Evolutionary conservation across 2,797 vertebrate genomes (phyloP).

Genomic region (Myripristis jacobus): DNA sequence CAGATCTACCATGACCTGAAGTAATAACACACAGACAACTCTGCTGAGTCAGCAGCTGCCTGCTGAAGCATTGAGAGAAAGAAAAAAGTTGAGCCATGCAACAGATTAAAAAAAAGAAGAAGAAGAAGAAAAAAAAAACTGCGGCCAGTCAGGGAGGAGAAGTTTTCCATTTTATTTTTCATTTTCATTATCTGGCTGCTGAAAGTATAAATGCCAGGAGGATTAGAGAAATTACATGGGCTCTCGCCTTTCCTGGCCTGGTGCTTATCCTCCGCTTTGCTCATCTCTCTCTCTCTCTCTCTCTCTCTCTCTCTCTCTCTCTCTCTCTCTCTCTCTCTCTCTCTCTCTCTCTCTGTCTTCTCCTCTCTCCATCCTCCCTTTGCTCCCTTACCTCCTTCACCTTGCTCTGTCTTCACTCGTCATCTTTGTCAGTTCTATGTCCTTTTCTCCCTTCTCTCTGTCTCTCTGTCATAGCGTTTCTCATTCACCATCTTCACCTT

Average conservation of each 20-base stretch:
- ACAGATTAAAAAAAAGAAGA: slow-evolving; percentile 77
- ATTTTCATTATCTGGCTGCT: slow-evolving; percentile 87
- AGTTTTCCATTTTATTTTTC: slow-evolving; percentile 86
- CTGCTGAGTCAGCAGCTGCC: slow-evolving; percentile 72
- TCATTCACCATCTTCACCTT: slow-evolving; percentile 46
- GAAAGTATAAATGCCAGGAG: slow-evolving; percentile 88
- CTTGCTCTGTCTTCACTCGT: slow-evolving; percentile 53
- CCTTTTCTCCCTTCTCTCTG: slow-evolving; percentile 34
- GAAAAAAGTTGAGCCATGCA: slow-evolving; percentile 72
- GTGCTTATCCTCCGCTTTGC: slow-evolving; percentile 78
- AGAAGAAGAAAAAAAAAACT: slow-evolving; percentile 54
- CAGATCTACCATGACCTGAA: slow-evolving; percentile 52
- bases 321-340: slow-evolving; percentile 39
- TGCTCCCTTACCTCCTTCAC: slow-evolving; percentile 45
- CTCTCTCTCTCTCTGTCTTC: neutral
- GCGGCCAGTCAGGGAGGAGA: slow-evolving; percentile 67
- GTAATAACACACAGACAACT: slow-evolving; percentile 58
- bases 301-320: neutral
- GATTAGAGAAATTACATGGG: slow-evolving; percentile 89
- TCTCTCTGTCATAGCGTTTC: slow-evolving; percentile 21
- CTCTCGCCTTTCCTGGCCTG: slow-evolving; percentile 80
- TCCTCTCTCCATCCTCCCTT: slow-evolving; percentile 34
- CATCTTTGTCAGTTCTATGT: slow-evolving; percentile 42
- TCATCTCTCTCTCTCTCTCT: slow-evolving; percentile 58
- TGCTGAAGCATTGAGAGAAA: slow-evolving; percentile 51